These are phyloP conservation scores for Oryzias javanicus DNA, from an alignment of 2,113 vertebrate species.

Conservation along the genomic window DNA sequence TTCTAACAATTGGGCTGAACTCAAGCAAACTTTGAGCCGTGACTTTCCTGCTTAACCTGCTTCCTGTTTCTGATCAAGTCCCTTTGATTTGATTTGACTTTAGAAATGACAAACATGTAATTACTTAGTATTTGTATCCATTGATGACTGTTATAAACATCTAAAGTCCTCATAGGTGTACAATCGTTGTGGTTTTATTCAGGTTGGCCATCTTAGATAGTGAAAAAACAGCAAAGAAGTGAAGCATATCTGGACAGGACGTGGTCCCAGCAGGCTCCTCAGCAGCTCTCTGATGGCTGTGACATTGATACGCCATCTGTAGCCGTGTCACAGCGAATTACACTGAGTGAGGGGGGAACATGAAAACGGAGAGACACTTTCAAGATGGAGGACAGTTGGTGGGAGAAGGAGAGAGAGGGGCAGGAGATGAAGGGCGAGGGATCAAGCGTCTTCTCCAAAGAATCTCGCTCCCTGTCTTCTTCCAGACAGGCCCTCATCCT, in stretches of 20 bases:
- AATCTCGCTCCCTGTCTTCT: constrained; percentile 53
- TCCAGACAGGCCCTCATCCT: constrained; percentile 70
- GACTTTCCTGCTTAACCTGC: no score
- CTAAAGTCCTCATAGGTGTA: no score
- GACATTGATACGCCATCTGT: constrained; percentile 84
- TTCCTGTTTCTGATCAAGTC: no score
- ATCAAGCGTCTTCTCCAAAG: constrained; percentile 71
- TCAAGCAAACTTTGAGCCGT: no score
- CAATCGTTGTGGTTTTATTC: no score
- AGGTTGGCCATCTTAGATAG: no score
- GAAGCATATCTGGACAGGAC: constrained; percentile 71
- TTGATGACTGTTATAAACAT: no score
- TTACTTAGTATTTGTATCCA: no score
- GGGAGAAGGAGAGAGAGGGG: constrained; percentile 26
- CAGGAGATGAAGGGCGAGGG: constrained; percentile 36
- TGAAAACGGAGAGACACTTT: constrained; percentile 74
- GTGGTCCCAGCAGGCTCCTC: constrained; percentile 68
- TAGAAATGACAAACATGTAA: no score
- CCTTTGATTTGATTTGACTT: no score
- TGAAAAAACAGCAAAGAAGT: no score
- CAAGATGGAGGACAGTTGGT: constrained; percentile 43
- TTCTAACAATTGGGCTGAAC: no score
- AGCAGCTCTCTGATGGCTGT: constrained; percentile 78
- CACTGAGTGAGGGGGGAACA: constrained; percentile 68
- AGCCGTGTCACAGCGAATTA: constrained; percentile 85